Base-by-base conservation (phyloP, 2,888 invertebrate species). In the Thereva unica region DNA sequence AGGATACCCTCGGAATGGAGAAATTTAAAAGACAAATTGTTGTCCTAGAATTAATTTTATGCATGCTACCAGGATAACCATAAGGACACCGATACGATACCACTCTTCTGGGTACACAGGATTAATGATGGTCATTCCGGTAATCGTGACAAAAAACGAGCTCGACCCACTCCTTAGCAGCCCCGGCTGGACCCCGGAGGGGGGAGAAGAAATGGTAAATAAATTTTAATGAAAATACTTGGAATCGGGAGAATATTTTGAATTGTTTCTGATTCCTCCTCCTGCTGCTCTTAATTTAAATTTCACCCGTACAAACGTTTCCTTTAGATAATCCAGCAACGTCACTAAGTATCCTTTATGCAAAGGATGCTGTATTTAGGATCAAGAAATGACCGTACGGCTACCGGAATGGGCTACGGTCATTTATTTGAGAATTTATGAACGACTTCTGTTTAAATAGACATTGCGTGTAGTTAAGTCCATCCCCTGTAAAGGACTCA, bases 341-440 rank as follows among this genome's bases (percentile, higher is more conserved):
- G 50, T 50, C 38, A 61, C 61, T 50, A 61, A 61, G 50, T 50
- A 61, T 61, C 61, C 61, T 50, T 61, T 41, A 61, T 23, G 41
- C 50, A 50, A 61, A 61, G 61, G 50, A 61, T 61, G 61, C 50
- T 61, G 38, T 50, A 41, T 61, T 40, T 50, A 61, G 61, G 61
- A 61, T 40, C 37, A 61, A 49, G 61, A 61, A 61, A 61, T 61
- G 49, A 61, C 61, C 61, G 61, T 61, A 61, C 34, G 50, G 23
- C 40, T 61, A 40, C 50, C 61, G 40, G 49, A 49, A 61, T 59
- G 69, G 67, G 67, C 67, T 47, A 70, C 69, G 72, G 70, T 69
- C 73, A 75, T 79, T 80, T 78, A 75, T 74, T 77, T 75, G 75
- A 74, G 78, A 77, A 79, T 80, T 80, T 80, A 79, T 79, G 77